Base-by-base conservation (phyloP, 2,888 invertebrate species). In the Amphipoea oculea region DNA sequence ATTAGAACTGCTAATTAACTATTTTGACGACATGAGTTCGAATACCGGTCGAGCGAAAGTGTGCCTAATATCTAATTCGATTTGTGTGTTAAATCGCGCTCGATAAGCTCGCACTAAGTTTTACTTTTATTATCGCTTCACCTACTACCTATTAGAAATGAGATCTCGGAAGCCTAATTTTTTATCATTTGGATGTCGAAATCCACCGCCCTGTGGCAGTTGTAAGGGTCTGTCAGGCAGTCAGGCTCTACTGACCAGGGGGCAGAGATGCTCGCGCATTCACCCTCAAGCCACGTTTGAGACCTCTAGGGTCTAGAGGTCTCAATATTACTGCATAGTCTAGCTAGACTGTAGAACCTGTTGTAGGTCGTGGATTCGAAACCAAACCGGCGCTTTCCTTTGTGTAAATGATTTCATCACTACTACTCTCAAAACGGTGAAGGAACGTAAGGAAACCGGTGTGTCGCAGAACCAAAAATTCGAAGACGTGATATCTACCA, bases 21-120 rank as follows among this genome's bases (percentile, higher is more conserved):
- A 78, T 80, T 62, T 70, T 54, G 40, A 76, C 40, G 29, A 68
- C 45, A 63, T 40, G 68, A 48, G 23, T 78, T 78, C 40, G 40
- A 78, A 68, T 83, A 80, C 78, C 80, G 80, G 80, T 80, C 78
- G 12, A 68, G 78, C 23, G 83, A 80, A 80, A 80, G 80, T 83
- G 54, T 78, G 78, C 68, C 62, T 83, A 76, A 51, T 51, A 68
- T n/a, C 11, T 78, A 63, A 63, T 78, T 68, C n/a, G 48, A 78
- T 68, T 48, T 78, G 62, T 68, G 54, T 68, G 78, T 78, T 63
- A 57, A 36, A 23, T 57, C 23, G 23, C 29, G 42, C 17, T 66
- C 54, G 17, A 40, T 42, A 54, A 45, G 45, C 62, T 76, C 6
- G 40, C 45, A 60, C 4, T 51, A 62, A 36, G n/a, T 23, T 6